Conservation (phyloP, 2,888 invertebrate genomes). For the Maniola hyperantus region DNA sequence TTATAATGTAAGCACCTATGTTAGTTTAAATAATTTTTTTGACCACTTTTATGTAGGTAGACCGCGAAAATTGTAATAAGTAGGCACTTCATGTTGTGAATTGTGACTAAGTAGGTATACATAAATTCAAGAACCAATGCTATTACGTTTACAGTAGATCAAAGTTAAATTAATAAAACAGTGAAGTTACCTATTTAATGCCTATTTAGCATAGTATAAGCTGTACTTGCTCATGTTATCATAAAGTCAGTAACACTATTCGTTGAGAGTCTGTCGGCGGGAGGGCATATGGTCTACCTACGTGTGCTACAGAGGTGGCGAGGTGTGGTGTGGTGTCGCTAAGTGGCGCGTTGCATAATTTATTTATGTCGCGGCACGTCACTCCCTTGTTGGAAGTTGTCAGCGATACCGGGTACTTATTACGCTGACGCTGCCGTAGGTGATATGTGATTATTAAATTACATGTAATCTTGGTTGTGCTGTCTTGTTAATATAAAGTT, state of each 20-base stretch:
- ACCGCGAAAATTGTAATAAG: too few species aligned
- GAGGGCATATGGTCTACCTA: slow-evolving; percentile 26
- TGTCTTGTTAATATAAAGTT: slow-evolving; percentile 7
- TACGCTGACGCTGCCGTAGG: slow-evolving; percentile 43
- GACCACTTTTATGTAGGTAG: too few species aligned
- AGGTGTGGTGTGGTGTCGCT: slow-evolving; percentile 51
- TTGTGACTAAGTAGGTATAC: too few species aligned
- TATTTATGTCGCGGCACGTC: slow-evolving; percentile 78
- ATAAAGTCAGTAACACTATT: slow-evolving; percentile 1
- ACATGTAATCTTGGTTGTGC: slow-evolving; percentile 2
- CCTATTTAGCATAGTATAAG: neutral
- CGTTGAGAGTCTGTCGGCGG: slow-evolving; percentile 20
- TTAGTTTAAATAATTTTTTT: too few species aligned
- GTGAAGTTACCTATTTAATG: neutral
- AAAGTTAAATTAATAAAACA: neutral
- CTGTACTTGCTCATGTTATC: neutral
- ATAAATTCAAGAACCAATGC: too few species aligned
- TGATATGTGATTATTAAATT: slow-evolving; percentile 18
- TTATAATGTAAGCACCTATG: too few species aligned
- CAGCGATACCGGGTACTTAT: slow-evolving; percentile 55
- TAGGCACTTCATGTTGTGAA: too few species aligned
- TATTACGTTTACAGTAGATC: neutral
- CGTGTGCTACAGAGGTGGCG: slow-evolving; percentile 41
- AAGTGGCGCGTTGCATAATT: slow-evolving; percentile 75
- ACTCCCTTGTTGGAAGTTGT: slow-evolving; percentile 63